Base-by-base conservation (phyloP, 2,888 invertebrate species). In the Globia sparganii region DNA sequence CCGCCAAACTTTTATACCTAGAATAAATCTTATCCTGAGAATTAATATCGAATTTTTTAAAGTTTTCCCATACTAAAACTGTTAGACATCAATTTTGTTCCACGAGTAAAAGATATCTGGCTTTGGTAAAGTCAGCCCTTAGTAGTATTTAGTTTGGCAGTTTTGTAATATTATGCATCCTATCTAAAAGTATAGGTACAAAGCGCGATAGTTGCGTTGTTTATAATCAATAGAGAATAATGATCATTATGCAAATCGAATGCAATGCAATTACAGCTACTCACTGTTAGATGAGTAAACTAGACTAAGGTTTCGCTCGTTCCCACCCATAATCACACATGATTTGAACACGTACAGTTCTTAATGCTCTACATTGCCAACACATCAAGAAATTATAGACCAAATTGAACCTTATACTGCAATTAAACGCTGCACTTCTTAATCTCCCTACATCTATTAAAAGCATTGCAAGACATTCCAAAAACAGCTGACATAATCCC, bases 401-500 rank as follows among this genome's bases (percentile, higher is more conserved):
- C 28, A 56, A 80, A 71, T 21, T 62, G 28, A 77, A 64, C 3
- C 28, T 15, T n/a, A 56, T 15, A 83, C 72, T 64, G 49, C 49
- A 80, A 72, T 59, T 56, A 66, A 61, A 69, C 56, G 40, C 13
- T 56, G 34, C 53, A 69, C 34, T 46, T 59, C 31, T 59, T 58
- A 75, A 58, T 81, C 28, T 21, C 59, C 53, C 40, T 31, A 28
- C 28, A 59, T 46, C 18, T 4, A 40, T n/a, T 69, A 43, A 68
- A 70, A 68, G 37, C 74, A 28, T 70, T 59, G 49, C 34, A 66
- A 56, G 46, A 34, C 46, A 15, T 76, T 75, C 31, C 40, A 21
- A 65, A 71, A 82, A 69, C 80, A 53, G 62, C 72, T 53, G 64
- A 76, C 59, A 67, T 80, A 80, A 80, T 59, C 28, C 46, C 4